Percentiles rank a stretch among this genome's conserved stretches.
phyloP scores from a whole-genome alignment of 35 echinoderm and acorn worm genomes.

The Heliocidaris erythrogramma region DNA sequence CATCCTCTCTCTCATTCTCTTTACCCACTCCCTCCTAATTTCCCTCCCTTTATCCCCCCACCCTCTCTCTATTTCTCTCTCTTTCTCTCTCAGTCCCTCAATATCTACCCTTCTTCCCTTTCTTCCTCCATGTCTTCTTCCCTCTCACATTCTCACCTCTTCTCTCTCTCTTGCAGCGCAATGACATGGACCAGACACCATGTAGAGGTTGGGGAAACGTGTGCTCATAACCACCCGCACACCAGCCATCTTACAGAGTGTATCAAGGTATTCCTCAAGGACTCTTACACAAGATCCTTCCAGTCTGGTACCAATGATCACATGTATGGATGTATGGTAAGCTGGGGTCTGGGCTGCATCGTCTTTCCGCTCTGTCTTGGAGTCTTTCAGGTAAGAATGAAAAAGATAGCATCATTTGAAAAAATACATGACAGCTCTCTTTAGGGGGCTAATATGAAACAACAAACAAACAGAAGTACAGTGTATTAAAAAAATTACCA shows the following conservation, averaged over 20 bases:
- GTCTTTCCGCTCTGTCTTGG: conserved; percentile 26
- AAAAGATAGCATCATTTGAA: too few relatives aligned
- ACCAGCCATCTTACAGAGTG: background rate
- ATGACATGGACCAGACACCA: conserved; percentile 1
- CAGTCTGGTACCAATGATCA: background rate
- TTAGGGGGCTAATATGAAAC: too few relatives aligned
- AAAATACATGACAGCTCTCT: too few relatives aligned
- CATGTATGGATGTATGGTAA: background rate
- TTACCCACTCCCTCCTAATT: too few relatives aligned
- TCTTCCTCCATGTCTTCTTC: too few relatives aligned
- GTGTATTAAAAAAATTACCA: too few relatives aligned
- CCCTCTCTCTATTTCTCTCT: too few relatives aligned
- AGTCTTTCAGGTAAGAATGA: background rate
- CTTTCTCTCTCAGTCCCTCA: too few relatives aligned
- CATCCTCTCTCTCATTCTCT: too few relatives aligned
- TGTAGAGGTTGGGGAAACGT: background rate
- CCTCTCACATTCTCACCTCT: background rate
- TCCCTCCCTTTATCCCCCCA: too few relatives aligned
- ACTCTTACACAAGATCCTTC: background rate
- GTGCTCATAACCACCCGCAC: background rate
- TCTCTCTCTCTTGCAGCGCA: background rate
- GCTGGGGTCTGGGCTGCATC: background rate
- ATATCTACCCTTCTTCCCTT: too few relatives aligned
- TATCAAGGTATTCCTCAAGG: background rate
- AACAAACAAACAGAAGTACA: too few relatives aligned